Evolutionary conservation across 2,888 invertebrate genomes (phyloP).

Genomic region (Clostera curtula): DNA sequence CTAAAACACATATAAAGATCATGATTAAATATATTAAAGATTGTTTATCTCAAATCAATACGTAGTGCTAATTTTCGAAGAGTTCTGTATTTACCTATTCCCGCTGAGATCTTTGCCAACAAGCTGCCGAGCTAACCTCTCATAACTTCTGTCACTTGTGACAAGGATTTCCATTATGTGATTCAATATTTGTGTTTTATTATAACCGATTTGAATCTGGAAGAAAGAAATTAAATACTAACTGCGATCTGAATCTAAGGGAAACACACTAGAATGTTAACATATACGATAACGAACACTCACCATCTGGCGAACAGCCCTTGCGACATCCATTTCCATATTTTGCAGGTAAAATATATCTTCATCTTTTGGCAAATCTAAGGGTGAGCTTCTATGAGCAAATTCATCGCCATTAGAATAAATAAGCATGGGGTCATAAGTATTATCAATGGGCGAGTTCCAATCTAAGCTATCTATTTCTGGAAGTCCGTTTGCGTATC

Average conservation of each 20-base stretch:
- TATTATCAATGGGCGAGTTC: constrained; percentile 56
- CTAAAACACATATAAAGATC: constrained; percentile 25
- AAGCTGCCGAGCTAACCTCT: constrained; percentile 39
- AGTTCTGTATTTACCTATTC: constrained; percentile 34
- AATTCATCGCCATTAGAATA: constrained; percentile 79
- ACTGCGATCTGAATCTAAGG: too few species aligned
- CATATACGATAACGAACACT: too few species aligned
- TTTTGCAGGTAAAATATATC: constrained; percentile 38
- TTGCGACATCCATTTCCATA: constrained; percentile 47
- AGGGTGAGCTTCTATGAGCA: constrained; percentile 65
- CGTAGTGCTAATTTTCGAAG: constrained; percentile 9
- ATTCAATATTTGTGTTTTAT: constrained; percentile 56
- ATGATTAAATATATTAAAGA: constrained; percentile 9
- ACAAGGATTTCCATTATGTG: constrained; percentile 56
- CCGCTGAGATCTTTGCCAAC: constrained; percentile 33
- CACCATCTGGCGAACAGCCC: constrained; percentile 50
- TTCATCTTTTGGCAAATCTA: constrained; percentile 46
- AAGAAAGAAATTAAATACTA: too few species aligned
- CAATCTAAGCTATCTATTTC: constrained; percentile 73
- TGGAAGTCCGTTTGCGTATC: constrained; percentile 78
- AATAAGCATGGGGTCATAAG: constrained; percentile 76
- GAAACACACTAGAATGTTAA: too few species aligned
- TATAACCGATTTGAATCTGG: constrained; percentile 49
- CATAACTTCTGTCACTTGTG: constrained; percentile 50
- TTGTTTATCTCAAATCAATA: constrained; percentile 6